These are phyloP conservation scores for Oxystoma pomonae DNA, from an alignment of 2,888 invertebrate genomes.

Conservation along the genomic window DNA sequence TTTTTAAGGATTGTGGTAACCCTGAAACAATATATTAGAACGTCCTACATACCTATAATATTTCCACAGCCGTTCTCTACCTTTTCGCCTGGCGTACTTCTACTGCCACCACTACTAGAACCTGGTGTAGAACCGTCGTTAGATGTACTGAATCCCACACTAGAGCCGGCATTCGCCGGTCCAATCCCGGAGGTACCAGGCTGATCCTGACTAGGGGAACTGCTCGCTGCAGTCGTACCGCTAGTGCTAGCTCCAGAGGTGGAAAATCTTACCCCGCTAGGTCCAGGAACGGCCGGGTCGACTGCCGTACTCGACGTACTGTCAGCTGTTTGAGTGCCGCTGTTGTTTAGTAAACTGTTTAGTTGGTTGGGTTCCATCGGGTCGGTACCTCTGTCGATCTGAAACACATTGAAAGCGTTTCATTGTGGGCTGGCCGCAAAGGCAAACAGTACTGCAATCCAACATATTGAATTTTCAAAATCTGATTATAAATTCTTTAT, in stretches of 20 bases:
- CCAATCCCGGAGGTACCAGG: no score
- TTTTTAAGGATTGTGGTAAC: no score
- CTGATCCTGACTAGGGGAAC: no score
- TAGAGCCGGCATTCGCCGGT: no score
- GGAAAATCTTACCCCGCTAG: slow-evolving; percentile 15
- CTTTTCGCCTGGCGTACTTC: background rate
- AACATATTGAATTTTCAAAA: no score
- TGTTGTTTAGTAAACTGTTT: slow-evolving; percentile 27
- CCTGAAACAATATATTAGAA: no score
- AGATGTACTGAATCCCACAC: background rate
- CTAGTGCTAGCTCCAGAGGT: slow-evolving; percentile 5
- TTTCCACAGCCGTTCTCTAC: background rate
- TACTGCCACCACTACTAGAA: background rate
- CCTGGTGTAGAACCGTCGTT: background rate
- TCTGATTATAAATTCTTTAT: no score
- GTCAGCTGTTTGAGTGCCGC: slow-evolving; percentile 47
- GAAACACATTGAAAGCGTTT: slow-evolving; percentile 25
- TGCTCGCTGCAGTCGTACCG: background rate
- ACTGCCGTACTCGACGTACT: slow-evolving; percentile 3
- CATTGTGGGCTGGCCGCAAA: no score
- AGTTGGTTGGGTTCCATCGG: slow-evolving; percentile 60
- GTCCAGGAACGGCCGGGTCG: slow-evolving; percentile 17
- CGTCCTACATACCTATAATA: background rate
- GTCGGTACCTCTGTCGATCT: slow-evolving; percentile 69
- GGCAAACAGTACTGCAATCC: no score